Evolutionary conservation across 1,140 invertebrate species (phyloP).

Genomic region (Dysdera silvatica): DNA sequence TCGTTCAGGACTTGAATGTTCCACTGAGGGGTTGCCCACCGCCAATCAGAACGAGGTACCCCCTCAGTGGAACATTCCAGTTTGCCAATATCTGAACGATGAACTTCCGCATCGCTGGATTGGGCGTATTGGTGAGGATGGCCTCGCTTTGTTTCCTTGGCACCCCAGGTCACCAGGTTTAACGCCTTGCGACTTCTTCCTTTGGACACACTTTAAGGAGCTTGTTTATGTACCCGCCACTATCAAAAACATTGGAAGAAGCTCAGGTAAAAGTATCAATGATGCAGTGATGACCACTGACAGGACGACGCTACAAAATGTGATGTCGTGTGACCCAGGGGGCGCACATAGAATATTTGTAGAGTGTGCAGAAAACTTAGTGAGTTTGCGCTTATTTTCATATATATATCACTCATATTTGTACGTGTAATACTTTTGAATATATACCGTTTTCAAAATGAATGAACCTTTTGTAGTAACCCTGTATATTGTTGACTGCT

Average conservation of each 20-base stretch:
- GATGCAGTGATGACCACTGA: neutral
- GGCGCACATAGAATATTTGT: neutral
- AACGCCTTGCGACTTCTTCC: neutral
- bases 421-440: too few relatives aligned
- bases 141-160: neutral
- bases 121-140: neutral
- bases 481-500: too few relatives aligned
- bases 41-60: neutral
- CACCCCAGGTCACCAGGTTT: neutral
- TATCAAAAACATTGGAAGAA: neutral
- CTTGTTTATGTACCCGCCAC: neutral
- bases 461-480: too few relatives aligned
- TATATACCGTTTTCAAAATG: too few relatives aligned
- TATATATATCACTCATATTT: too few relatives aligned
- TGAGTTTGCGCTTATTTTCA: slow-evolving; percentile 6
- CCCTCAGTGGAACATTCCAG: neutral
- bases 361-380: neutral
- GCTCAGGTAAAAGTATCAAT: neutral
- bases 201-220: neutral
- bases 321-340: neutral
- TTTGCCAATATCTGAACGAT: neutral
- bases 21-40: neutral
- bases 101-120: slow-evolving; percentile 2
- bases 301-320: neutral
- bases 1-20: neutral